Percentiles rank a stretch among this genome's conserved stretches.
Conservation (phyloP, 2,113 vertebrate genomes). For the Phodopus roborovskii region DNA sequence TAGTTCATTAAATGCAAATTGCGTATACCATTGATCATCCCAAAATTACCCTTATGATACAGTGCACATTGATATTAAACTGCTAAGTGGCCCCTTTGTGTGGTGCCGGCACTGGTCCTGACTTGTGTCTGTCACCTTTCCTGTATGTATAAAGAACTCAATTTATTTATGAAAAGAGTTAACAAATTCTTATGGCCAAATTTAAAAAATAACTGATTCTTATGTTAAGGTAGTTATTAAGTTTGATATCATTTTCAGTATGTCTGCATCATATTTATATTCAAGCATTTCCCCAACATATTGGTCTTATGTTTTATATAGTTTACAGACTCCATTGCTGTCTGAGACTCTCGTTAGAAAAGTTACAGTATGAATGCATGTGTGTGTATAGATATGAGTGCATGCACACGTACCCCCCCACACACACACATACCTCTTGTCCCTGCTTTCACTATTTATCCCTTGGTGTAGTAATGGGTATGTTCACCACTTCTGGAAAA, state of each 20-base stretch:
- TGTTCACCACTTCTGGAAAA: background rate
- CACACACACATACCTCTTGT: background rate
- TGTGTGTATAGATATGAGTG: background rate
- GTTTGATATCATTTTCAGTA: background rate
- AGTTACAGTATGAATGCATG: background rate
- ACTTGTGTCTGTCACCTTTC: background rate
- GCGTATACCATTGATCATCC: background rate
- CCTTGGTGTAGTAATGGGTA: no score
- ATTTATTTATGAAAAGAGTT: background rate
- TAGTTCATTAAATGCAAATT: background rate
- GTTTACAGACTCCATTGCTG: background rate
- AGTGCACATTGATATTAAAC: background rate
- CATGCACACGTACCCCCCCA: no score
- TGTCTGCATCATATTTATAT: background rate
- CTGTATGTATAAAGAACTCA: background rate
- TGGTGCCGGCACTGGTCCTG: background rate
- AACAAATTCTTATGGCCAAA: background rate
- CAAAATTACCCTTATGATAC: background rate
- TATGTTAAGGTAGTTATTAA: background rate
- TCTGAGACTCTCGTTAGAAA: background rate
- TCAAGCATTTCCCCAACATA: background rate
- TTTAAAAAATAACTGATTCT: background rate
- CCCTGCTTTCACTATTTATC: background rate
- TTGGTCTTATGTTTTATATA: background rate
- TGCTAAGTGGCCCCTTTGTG: background rate